A percentile compares a stretch with the other conserved stretches of the same genome.
These are phyloP conservation scores for Oncorhynchus clarkii DNA, from an alignment of 2,113 vertebrate genomes.

Conservation along the genomic window DNA sequence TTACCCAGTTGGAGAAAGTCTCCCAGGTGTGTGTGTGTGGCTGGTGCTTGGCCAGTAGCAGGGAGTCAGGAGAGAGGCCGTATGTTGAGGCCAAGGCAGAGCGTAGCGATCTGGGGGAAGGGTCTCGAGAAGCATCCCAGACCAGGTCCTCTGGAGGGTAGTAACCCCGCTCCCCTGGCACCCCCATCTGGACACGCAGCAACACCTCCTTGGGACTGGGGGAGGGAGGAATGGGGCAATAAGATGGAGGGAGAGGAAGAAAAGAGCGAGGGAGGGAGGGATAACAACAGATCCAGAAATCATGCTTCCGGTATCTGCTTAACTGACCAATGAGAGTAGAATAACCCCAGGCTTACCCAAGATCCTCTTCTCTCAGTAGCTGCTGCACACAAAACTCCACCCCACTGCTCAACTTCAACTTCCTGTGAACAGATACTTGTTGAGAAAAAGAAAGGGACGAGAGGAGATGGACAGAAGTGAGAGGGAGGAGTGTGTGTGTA, in stretches of 20 bases:
- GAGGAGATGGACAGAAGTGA: background rate
- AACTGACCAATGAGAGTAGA: background rate
- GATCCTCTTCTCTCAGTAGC: slow-evolving; percentile 80
- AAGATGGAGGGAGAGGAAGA: background rate
- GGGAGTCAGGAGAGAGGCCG: slow-evolving; percentile 80
- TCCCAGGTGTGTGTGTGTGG: slow-evolving; percentile 88
- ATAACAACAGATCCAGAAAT: background rate
- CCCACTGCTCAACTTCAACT: slow-evolving; percentile 71
- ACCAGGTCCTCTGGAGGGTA: slow-evolving; percentile 76
- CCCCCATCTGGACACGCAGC: slow-evolving; percentile 79
- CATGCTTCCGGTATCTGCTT: background rate
- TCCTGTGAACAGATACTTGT: slow-evolving; percentile 52
- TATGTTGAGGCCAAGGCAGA: slow-evolving; percentile 78
- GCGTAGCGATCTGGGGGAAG: slow-evolving; percentile 74
- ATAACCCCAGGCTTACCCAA: slow-evolving; percentile 74
- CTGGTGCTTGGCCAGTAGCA: slow-evolving; percentile 89
- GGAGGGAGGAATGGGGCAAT: background rate
- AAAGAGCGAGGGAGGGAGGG: background rate
- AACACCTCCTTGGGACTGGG: slow-evolving; percentile 82
- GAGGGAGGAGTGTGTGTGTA: slow-evolving; percentile 31
- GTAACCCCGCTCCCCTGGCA: slow-evolving; percentile 81
- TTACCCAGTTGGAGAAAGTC: slow-evolving; percentile 86
- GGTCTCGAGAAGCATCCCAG: slow-evolving; percentile 82
- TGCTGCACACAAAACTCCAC: slow-evolving; percentile 81
- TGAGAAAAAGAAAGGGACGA: background rate